phyloP scores from a whole-genome alignment of 2,888 invertebrate genomes.

The Pelosia muscerda region DNA sequence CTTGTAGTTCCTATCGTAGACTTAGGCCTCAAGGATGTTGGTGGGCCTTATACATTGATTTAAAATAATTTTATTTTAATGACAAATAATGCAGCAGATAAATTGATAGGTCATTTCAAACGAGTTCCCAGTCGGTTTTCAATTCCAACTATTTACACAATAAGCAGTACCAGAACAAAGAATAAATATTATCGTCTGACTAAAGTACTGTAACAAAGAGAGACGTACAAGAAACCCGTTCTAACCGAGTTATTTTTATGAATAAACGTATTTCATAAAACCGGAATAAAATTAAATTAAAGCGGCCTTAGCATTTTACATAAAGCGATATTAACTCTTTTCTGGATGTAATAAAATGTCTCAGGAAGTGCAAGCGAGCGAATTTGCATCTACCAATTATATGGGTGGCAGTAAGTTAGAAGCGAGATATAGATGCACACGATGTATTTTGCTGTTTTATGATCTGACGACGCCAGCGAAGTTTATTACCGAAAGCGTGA shows the following conservation, averaged over 20 bases:
- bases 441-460: conserved; percentile 65
- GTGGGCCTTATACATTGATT: too few relatives aligned
- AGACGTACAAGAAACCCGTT: conserved; percentile 38
- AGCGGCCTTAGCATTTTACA: conserved; percentile 64
- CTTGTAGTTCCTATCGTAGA: too few relatives aligned
- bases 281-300: conserved; percentile 60
- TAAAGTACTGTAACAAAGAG: conserved; percentile 38
- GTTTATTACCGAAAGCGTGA: conserved; percentile 59
- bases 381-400: conserved; percentile 64
- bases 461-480: conserved; percentile 53
- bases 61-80: background rate
- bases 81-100: background rate
- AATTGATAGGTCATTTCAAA: background rate
- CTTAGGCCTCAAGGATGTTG: too few relatives aligned
- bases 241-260: conserved; percentile 43
- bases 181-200: conserved; percentile 6
- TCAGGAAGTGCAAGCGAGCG: conserved; percentile 62
- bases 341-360: conserved; percentile 71
- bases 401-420: conserved; percentile 30
- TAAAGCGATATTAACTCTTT: conserved; percentile 75
- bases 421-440: conserved; percentile 48
- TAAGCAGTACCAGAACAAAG: background rate
- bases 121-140: background rate
- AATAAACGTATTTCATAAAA: conserved; percentile 52
- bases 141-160: background rate